Conservation (phyloP, 2,888 invertebrate genomes). For the Monopis laevigella region DNA sequence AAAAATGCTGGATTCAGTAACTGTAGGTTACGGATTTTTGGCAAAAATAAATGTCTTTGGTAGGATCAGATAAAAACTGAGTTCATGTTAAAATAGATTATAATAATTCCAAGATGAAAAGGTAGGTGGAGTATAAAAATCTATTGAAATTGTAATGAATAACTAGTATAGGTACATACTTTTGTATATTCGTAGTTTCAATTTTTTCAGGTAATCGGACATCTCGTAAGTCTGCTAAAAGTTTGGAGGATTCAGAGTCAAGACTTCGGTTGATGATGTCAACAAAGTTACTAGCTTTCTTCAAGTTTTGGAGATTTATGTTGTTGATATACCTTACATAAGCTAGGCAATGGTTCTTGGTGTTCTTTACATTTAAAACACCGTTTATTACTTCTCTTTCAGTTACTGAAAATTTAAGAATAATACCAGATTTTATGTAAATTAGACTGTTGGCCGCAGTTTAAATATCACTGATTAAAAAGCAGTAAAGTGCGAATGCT, state of each 20-base stretch:
- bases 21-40: too few species aligned
- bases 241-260: constrained; percentile 91
- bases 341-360: constrained; percentile 94
- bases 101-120: too few species aligned
- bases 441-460: too few species aligned
- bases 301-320: constrained; percentile 93
- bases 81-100: too few species aligned
- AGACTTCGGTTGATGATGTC: constrained; percentile 93
- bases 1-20: too few species aligned
- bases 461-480: too few species aligned
- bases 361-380: constrained; percentile 90
- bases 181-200: constrained; percentile 87
- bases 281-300: constrained; percentile 93
- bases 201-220: constrained; percentile 89
- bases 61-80: too few species aligned
- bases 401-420: constrained; percentile 90
- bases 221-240: constrained; percentile 89
- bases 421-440: too few species aligned
- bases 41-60: too few species aligned
- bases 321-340: constrained; percentile 97
- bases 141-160: too few species aligned
- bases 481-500: too few species aligned
- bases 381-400: constrained; percentile 98
- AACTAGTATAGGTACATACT: constrained; percentile 58
- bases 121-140: too few species aligned